Conservation (phyloP, 2,797 vertebrate species). For the Orestias chungarensis region DNA sequence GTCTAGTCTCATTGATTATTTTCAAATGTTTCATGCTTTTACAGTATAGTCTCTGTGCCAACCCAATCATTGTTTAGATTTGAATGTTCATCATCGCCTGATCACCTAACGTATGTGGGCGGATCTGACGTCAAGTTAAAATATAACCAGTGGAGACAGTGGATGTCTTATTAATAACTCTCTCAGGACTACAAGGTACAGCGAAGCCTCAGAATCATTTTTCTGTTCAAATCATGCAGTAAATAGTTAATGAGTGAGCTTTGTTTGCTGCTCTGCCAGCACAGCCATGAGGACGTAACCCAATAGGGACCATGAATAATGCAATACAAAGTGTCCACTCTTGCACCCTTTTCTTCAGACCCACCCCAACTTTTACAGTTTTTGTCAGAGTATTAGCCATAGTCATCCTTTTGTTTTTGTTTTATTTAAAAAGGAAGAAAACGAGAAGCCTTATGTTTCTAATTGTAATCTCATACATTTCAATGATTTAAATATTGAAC, state of each 20-base stretch:
- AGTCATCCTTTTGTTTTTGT: too few relatives aligned
- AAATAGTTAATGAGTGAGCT: slow-evolving; percentile 75
- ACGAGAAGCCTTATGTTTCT: too few relatives aligned
- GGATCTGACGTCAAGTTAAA: slow-evolving; percentile 49
- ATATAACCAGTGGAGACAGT: slow-evolving; percentile 42
- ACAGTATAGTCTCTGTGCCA: background rate
- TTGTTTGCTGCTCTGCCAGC: slow-evolving; percentile 57
- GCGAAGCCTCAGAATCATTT: slow-evolving; percentile 57
- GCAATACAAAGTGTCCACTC: slow-evolving; percentile 54
- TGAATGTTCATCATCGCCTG: slow-evolving; percentile 18
- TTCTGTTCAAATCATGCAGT: slow-evolving; percentile 69
- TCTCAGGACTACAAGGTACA: slow-evolving; percentile 25
- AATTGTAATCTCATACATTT: background rate
- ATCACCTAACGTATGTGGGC: slow-evolving; percentile 36
- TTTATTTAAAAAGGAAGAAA: too few relatives aligned
- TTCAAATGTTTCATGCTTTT: background rate
- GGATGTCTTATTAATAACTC: slow-evolving; percentile 56
- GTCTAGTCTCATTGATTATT: slow-evolving; percentile 10
- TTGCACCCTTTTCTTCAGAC: slow-evolving; percentile 30
- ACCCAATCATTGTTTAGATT: slow-evolving; percentile 21
- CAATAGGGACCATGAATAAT: slow-evolving; percentile 80
- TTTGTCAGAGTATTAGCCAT: too few relatives aligned
- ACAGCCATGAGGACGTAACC: slow-evolving; percentile 64
- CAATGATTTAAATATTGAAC: background rate
- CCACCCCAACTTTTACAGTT: too few relatives aligned